A percentile compares a stretch with the other conserved stretches of the same genome.
phyloP scores from a whole-genome alignment of 2,113 vertebrate genomes.

The Psittacula cyanocephala region DNA sequence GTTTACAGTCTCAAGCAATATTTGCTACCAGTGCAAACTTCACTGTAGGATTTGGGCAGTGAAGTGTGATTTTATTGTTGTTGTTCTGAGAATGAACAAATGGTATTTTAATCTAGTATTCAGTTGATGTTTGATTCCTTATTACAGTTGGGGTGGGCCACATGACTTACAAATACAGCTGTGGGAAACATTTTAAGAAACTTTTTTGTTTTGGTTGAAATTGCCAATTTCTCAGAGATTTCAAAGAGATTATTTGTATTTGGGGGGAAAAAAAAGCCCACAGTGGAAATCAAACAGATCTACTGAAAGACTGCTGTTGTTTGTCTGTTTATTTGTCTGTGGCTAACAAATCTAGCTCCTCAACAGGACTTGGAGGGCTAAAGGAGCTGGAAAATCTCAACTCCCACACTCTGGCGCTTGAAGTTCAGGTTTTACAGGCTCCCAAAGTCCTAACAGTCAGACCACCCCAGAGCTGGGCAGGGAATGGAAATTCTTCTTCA shows the following conservation, averaged over 20 bases:
- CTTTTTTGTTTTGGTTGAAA: slow-evolving; percentile 26
- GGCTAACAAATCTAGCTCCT: slow-evolving; percentile 10
- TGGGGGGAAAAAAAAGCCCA: background rate
- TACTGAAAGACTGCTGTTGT: slow-evolving; percentile 20
- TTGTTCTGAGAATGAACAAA: slow-evolving; percentile 17
- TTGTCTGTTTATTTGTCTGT: slow-evolving; percentile 29
- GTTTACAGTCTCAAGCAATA: background rate
- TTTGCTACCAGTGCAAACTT: background rate
- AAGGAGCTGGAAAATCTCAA: slow-evolving; percentile 19
- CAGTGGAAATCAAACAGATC: background rate
- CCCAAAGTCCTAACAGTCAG: slow-evolving; percentile 28
- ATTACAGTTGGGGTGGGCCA: background rate
- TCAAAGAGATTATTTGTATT: slow-evolving; percentile 15
- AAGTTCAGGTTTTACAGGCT: background rate
- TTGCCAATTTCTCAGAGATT: slow-evolving; percentile 22
- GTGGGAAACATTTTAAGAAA: slow-evolving; percentile 27
- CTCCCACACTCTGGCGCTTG: background rate
- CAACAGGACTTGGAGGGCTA: background rate
- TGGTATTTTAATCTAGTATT: slow-evolving; percentile 19
- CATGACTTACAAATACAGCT: slow-evolving; percentile 4
- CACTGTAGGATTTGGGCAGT: background rate
- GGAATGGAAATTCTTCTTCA: slow-evolving; percentile 45
- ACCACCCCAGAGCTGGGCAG: slow-evolving; percentile 61
- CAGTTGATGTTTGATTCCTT: slow-evolving; percentile 16
- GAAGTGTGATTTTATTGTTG: slow-evolving; percentile 10